Conservation (phyloP, 2,797 vertebrate species). For the Trachops cirrhosus region DNA sequence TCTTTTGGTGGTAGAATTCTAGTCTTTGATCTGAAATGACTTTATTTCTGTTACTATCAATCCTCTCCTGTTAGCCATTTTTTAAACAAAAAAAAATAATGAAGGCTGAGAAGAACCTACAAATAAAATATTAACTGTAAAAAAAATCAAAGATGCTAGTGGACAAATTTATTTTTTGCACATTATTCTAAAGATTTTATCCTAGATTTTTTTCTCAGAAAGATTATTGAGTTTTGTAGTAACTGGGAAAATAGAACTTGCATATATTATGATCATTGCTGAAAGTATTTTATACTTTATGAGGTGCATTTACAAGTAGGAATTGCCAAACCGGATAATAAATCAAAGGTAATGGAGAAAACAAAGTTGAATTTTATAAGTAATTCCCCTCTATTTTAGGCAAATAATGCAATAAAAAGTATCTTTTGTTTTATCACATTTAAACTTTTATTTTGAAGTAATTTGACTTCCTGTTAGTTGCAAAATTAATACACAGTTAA, state of each 20-base stretch:
- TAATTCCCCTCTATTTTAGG: conserved; percentile 28
- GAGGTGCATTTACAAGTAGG: neutral
- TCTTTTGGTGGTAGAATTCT: neutral
- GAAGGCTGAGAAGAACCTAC: neutral
- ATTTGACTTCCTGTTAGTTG: neutral
- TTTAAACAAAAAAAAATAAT: neutral
- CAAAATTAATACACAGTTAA: neutral
- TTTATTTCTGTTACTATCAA: neutral
- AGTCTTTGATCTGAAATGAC: neutral
- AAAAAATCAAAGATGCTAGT: neutral
- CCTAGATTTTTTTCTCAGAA: neutral
- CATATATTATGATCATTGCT: neutral
- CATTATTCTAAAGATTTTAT: neutral
- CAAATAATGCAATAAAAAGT: neutral
- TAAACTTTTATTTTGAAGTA: conserved; percentile 7
- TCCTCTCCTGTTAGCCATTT: neutral
- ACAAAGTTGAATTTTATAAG: conserved; percentile 48
- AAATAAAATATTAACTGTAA: neutral
- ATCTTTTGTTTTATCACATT: conserved; percentile 23
- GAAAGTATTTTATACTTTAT: neutral
- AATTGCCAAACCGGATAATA: conserved; percentile 32
- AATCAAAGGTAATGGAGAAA: conserved; percentile 5
- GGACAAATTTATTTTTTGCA: neutral
- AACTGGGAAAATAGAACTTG: neutral
- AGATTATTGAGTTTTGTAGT: neutral